Conservation (phyloP, 2,888 invertebrate species). For the Congeria kusceri region DNA sequence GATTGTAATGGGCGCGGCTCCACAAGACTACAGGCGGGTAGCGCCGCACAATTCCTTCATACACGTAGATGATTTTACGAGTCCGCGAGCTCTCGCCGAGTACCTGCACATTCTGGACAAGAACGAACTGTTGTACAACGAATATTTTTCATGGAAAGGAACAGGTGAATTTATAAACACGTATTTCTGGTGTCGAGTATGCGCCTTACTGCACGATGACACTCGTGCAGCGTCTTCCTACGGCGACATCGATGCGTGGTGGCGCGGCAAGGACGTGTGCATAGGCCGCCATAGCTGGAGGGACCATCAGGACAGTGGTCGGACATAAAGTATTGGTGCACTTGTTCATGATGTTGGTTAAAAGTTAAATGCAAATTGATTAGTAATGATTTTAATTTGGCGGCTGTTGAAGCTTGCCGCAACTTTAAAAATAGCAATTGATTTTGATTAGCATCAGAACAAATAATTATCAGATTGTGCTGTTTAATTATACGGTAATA, state of each 20-base stretch:
- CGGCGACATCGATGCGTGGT: conserved; percentile 95
- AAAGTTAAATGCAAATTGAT: no score
- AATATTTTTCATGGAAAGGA: conserved; percentile 97
- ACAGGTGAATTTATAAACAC: conserved; percentile 98
- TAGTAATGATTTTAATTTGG: no score
- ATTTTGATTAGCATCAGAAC: no score
- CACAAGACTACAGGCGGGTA: conserved; percentile 94
- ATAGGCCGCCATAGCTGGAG: conserved; percentile 76
- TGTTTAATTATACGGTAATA: no score
- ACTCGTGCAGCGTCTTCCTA: conserved; percentile 86
- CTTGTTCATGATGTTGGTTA: no score
- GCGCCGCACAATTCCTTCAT: conserved; percentile 98
- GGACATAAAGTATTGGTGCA: background rate
- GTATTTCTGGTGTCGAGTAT: conserved; percentile 96
- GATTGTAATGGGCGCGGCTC: conserved; percentile 97
- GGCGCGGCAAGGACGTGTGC: conserved; percentile 88
- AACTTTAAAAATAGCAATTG: no score
- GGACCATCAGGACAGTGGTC: conserved; percentile 46
- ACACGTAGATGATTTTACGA: conserved; percentile 97
- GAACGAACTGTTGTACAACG: conserved; percentile 96
- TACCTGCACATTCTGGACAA: conserved; percentile 94
- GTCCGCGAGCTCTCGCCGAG: conserved; percentile 93
- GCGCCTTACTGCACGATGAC: conserved; percentile 87
- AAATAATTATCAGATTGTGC: no score
- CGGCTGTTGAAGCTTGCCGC: no score